A percentile compares a stretch with the other conserved stretches of the same genome.
phyloP scores from a whole-genome alignment of 2,797 vertebrate genomes.

The Coregonus suidteri region DNA sequence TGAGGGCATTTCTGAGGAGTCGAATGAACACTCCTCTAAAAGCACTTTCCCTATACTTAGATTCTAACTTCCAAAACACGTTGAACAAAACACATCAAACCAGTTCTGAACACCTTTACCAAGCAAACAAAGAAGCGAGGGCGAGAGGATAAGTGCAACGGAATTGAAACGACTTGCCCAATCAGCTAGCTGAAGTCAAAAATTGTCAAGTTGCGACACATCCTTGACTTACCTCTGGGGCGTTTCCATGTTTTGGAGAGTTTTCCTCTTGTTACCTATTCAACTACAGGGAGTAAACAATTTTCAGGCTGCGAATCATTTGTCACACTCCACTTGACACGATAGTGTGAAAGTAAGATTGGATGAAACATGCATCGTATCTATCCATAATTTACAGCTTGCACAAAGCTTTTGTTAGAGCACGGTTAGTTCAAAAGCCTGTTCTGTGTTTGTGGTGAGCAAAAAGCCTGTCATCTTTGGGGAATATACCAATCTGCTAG shows the following conservation, averaged over 20 bases:
- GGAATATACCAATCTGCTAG: conserved; percentile 29
- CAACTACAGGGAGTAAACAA: conserved; percentile 10
- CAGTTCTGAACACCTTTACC: not conserved
- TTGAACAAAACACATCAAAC: not conserved
- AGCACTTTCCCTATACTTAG: not conserved
- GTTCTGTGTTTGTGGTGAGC: conserved; percentile 26
- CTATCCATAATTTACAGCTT: conserved; percentile 53
- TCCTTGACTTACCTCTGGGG: not conserved
- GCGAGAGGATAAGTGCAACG: not conserved
- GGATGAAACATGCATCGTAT: conserved; percentile 37
- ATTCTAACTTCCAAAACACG: not conserved
- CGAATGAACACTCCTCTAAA: not conserved
- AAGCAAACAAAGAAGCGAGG: not conserved
- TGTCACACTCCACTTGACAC: conserved; percentile 42
- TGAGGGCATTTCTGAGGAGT: not conserved
- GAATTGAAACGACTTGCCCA: not conserved
- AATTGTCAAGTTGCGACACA: conserved; percentile 13
- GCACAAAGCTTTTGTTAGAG: not conserved
- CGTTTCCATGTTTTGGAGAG: not conserved
- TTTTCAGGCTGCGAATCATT: conserved; percentile 38
- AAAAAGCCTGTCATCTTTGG: conserved; percentile 28
- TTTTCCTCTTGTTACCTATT: conserved; percentile 21
- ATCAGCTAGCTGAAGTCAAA: not conserved
- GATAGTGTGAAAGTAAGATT: conserved; percentile 44
- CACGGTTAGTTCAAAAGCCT: conserved; percentile 19